A percentile compares a stretch with the other conserved stretches of the same genome.
Conservation (phyloP, 2,797 vertebrate species). For the Sarcoramphus papa region DNA sequence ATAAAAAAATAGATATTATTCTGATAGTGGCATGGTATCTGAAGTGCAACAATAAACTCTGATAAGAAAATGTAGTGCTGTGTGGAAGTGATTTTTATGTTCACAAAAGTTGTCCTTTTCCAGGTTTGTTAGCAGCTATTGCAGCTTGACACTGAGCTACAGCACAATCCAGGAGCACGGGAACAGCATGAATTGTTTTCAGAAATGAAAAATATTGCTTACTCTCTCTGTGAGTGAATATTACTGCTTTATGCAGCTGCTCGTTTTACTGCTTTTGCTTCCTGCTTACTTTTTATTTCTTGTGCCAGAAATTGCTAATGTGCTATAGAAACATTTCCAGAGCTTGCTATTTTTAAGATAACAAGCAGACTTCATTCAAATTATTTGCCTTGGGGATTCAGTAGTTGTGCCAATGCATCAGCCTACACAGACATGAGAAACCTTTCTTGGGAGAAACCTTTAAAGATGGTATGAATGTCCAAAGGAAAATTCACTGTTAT, state of each 20-base stretch:
- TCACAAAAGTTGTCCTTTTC: slow-evolving; percentile 14
- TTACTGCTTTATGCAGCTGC: slow-evolving; percentile 19
- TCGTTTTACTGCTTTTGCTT: slow-evolving; percentile 34
- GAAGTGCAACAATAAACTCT: slow-evolving; percentile 75
- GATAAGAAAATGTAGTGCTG: slow-evolving; percentile 59
- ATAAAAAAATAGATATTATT: slow-evolving; percentile 71
- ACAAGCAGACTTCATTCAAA: slow-evolving; percentile 6
- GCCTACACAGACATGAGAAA: background rate
- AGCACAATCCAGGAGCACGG: background rate
- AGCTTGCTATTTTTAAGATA: background rate
- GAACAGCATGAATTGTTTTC: slow-evolving; percentile 25
- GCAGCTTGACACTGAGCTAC: background rate
- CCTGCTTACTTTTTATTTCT: slow-evolving; percentile 4
- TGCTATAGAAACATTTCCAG: background rate
- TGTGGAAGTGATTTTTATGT: slow-evolving; percentile 29
- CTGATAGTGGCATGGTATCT: slow-evolving; percentile 74
- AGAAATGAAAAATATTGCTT: slow-evolving; percentile 19
- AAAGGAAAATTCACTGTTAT: background rate
- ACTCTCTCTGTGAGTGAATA: background rate
- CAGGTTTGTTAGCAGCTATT: background rate
- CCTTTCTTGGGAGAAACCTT: background rate
- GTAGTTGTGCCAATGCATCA: background rate
- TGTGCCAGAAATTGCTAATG: background rate
- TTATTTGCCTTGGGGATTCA: background rate
- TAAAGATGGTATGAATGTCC: background rate